Evolutionary conservation across 2,888 invertebrate genomes (phyloP).

Genomic region (Andricus quercusramuli): DNA sequence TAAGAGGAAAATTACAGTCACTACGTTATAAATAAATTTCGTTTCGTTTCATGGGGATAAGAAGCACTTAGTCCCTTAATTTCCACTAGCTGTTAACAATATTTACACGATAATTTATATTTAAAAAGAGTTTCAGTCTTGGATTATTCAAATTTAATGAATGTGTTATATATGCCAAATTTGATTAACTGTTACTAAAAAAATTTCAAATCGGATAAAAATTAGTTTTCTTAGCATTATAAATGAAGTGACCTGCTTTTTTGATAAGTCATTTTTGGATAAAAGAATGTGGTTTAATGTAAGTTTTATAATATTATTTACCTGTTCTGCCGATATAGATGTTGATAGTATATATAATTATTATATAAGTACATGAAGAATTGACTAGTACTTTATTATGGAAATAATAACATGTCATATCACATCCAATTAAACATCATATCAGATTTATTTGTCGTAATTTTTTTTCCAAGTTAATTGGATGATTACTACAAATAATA

Average conservation of each 20-base stretch:
- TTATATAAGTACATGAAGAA: background rate
- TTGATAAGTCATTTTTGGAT: background rate
- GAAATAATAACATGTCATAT: background rate
- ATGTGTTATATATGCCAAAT: no score
- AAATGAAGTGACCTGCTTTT: background rate
- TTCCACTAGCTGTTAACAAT: no score
- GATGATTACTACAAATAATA: background rate
- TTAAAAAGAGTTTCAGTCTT: no score
- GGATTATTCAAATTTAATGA: no score
- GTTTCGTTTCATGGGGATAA: no score
- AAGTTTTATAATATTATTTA: background rate
- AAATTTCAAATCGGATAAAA: no score
- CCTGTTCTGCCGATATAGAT: background rate
- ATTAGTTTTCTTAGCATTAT: background rate
- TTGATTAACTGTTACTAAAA: no score
- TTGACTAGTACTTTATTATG: background rate
- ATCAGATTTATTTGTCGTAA: background rate
- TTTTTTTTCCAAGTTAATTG: background rate
- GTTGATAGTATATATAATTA: background rate
- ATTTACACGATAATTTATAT: no score
- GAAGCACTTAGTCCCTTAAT: no score
- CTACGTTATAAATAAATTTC: no score
- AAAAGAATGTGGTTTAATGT: background rate
- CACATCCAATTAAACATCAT: constrained; percentile 1
- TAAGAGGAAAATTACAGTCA: no score